A percentile compares a stretch with the other conserved stretches of the same genome.
Evolutionary conservation across 2,797 vertebrate genomes (phyloP).

Genomic region (Bufotes viridis): DNA sequence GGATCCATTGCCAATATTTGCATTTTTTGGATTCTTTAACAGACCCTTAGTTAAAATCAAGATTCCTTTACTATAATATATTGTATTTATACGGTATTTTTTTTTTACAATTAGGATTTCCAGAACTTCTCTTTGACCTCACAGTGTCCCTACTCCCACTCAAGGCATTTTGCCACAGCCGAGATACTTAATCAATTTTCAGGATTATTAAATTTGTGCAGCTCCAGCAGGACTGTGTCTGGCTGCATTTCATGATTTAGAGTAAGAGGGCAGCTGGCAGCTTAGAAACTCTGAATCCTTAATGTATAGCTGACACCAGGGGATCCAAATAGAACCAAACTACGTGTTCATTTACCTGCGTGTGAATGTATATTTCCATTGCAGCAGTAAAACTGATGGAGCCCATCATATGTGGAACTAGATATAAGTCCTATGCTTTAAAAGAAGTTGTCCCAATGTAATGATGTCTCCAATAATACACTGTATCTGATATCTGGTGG

Average conservation of each 20-base stretch:
- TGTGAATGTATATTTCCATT: background rate
- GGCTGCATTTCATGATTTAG: slow-evolving; percentile 54
- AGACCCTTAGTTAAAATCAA: background rate
- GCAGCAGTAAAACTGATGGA: background rate
- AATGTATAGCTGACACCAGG: slow-evolving; percentile 35
- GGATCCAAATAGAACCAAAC: slow-evolving; percentile 27
- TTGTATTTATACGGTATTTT: slow-evolving; percentile 13
- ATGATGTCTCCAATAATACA: background rate
- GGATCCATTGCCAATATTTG: background rate
- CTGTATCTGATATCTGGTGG: background rate
- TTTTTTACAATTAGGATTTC: slow-evolving; percentile 20
- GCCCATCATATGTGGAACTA: background rate
- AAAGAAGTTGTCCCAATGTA: background rate
- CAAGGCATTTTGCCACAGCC: slow-evolving; percentile 39
- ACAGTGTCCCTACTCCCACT: slow-evolving; percentile 51
- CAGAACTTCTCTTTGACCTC: slow-evolving; percentile 48
- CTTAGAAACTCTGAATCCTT: slow-evolving; percentile 42
- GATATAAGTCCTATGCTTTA: background rate
- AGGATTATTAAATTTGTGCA: slow-evolving; percentile 62
- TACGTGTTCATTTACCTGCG: slow-evolving; percentile 11
- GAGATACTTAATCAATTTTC: slow-evolving; percentile 62
- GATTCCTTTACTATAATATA: background rate
- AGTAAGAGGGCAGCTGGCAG: slow-evolving; percentile 54
- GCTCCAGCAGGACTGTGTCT: slow-evolving; percentile 51
- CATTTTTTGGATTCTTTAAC: background rate